Evolutionary conservation across 2,888 invertebrate genomes (phyloP), one percentile per base, ranked within the genome.

Genomic region (Hermaeophaga mercurialis): DNA sequence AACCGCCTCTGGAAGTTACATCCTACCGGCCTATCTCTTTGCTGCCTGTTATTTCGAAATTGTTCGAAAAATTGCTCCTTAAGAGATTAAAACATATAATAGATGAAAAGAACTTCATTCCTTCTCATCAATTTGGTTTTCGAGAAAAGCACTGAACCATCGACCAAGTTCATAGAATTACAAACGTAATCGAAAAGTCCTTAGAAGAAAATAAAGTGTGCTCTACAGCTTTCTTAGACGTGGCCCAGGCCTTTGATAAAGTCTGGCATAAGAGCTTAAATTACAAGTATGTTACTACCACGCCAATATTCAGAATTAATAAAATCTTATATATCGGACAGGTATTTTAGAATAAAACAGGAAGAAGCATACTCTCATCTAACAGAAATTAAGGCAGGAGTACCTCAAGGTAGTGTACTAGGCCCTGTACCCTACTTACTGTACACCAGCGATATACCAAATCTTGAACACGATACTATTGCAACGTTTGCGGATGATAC

Each of bases 211-310:
- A 45, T 3, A 31, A 18, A 24, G 28, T 24, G 5, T 33, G 22
- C 4, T 50, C 15, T 12, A 17, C 24, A 6, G 31, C 15, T n/a
- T 50, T 50, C 19, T 17, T 50, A 1, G 50, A 41, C 14, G 41
- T 50, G 5, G 24, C 22, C 6, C 50, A 50, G 28, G 31, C 50
- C 9, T 50, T 50, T 26, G 50, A 59, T 41, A 49, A 50, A 48
- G 54, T 46, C n/a, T 31, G 12, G 31, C 12, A 31, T 31, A 6
- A 31, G 12, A 3, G 12, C 31, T 12, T 12, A 2, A 11, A 12
- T 6, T 12, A 31, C 1, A 31, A 31, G 12, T 6, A 12, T 31
- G 31, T 31, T 31, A n/a, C 31, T n/a, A n/a, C n/a, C n/a, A n/a
- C n/a, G n/a, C n/a, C n/a, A n/a, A n/a, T n/a, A n/a, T n/a, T n/a